Evolutionary conservation across 1,140 invertebrate genomes (phyloP).

Genomic region (Anoplophora glabripennis): DNA sequence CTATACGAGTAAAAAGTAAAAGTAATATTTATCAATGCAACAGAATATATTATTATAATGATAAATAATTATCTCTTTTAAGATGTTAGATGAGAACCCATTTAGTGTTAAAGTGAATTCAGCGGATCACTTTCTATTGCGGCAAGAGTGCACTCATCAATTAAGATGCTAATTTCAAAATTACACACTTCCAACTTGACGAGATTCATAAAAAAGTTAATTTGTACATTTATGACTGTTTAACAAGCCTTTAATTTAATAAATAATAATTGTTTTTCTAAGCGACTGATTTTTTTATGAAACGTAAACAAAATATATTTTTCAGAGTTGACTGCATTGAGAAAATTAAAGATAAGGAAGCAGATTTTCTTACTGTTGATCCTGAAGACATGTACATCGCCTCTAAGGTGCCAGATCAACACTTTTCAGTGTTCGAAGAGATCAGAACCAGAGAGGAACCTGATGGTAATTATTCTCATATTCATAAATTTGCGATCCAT

Average conservation of each 20-base stretch:
- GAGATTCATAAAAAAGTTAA: no score
- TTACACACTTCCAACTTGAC: no score
- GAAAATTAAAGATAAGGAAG: slow-evolving; percentile 68
- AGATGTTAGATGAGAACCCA: no score
- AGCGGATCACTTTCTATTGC: no score
- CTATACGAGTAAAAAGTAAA: no score
- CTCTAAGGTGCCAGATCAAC: slow-evolving; percentile 61
- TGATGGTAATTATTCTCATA: slow-evolving; percentile 50
- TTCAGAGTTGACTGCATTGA: slow-evolving; percentile 70
- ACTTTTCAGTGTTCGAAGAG: slow-evolving; percentile 65
- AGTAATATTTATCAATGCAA: no score
- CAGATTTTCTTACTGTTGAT: slow-evolving; percentile 77
- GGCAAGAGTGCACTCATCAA: no score
- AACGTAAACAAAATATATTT: slow-evolving; percentile 4
- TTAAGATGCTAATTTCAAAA: no score
- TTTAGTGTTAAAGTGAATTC: no score
- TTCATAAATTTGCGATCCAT: no score
- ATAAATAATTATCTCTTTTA: no score
- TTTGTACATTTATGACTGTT: not conserved
- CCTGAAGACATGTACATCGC: slow-evolving; percentile 84
- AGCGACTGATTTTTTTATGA: not conserved
- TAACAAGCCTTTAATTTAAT: not conserved
- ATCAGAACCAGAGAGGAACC: slow-evolving; percentile 64
- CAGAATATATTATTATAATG: no score
- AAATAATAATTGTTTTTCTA: not conserved